Evolutionary conservation across 92 coral and sea anemone species (phyloP), one percentile per base, ranked within the genome.

Genomic region (Porites evermanni): DNA sequence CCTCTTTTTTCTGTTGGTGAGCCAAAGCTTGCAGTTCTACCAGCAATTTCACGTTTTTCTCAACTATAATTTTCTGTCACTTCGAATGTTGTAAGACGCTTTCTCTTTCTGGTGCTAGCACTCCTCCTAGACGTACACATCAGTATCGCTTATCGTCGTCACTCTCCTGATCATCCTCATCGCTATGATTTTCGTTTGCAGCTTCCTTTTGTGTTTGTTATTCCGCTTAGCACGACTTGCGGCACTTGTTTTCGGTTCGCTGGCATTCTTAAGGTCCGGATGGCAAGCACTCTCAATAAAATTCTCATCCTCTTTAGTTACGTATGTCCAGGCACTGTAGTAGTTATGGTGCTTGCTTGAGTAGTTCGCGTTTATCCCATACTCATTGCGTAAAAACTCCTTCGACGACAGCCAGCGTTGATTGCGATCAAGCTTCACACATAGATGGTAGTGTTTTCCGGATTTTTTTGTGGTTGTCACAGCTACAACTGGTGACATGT

Each of bases 321-420:
- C 87, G 64, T 88, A 92, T 11, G 78, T 72, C 92, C 92, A 88
- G 2, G 92, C 90, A 47, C 95, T 82, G 73, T 88, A 92, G 47
- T 89, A 92, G 17, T 91, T 88, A 80, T 84, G 94, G 24, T 85
- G 95, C 0, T 44, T 12, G 23, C 52, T 72, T 12, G 91, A 89
- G 69, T 70, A 92, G 61, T 89, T 73, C 2, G 66, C 93, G 6
- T 53, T 16, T 9, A 85, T 80, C 18, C 90, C 88, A 47, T 87
- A 79, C 44, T 71, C 65, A 44, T 80, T 83, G 21, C 60, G 74
- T 6, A 91, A n/a, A 74, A 18, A 84, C 10, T 77, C 58, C 59
- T 88, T 91, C 20, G 88, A 77, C 2, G 79, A 79, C 12, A 88
- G 66, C 94, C 94, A 88, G 3, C 64, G 44, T 18, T 78, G 83